Evolutionary conservation across 2,797 vertebrate species (phyloP).

Genomic region (Cyprinella venusta): DNA sequence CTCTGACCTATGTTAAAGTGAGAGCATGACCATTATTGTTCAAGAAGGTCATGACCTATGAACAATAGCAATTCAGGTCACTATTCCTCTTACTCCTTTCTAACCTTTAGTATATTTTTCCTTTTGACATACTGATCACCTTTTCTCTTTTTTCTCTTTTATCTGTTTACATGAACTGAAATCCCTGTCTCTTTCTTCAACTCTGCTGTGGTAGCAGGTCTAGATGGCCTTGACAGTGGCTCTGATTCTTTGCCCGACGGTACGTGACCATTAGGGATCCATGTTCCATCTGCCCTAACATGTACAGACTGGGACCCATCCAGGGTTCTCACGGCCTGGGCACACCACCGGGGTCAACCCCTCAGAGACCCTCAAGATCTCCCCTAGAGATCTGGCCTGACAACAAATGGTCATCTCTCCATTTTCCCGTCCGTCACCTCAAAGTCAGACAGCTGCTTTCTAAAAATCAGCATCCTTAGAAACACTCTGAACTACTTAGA

Average conservation of each 20-base stretch:
- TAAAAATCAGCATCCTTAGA: too few species aligned
- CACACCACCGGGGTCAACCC: slow-evolving; percentile 68
- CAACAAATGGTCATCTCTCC: slow-evolving; percentile 68
- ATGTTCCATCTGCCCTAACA: slow-evolving; percentile 39
- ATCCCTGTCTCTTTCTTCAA: not conserved
- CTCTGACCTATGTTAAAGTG: slow-evolving; percentile 6
- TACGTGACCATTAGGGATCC: slow-evolving; percentile 16
- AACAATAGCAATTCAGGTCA: slow-evolving; percentile 16
- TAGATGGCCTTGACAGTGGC: not conserved
- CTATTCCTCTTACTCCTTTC: not conserved
- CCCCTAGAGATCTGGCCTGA: slow-evolving; percentile 67
- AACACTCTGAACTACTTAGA: too few species aligned
- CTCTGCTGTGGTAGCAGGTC: slow-evolving; percentile 3
- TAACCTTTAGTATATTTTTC: slow-evolving; percentile 28
- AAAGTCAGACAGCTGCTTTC: too few species aligned
- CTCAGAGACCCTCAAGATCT: slow-evolving; percentile 73
- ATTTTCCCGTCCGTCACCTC: too few species aligned
- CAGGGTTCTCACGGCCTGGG: slow-evolving; percentile 80
- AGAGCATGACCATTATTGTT: slow-evolving; percentile 5
- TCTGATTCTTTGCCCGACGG: not conserved
- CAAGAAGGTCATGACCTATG: slow-evolving; percentile 27
- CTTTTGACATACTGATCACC: not conserved
- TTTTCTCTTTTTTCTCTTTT: slow-evolving; percentile 4
- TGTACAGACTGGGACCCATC: slow-evolving; percentile 21
- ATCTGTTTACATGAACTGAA: slow-evolving; percentile 7